A percentile compares a stretch with the other conserved stretches of the same genome.
Conservation (phyloP, 2,113 vertebrate species). For the Ancistrus triradiatus region DNA sequence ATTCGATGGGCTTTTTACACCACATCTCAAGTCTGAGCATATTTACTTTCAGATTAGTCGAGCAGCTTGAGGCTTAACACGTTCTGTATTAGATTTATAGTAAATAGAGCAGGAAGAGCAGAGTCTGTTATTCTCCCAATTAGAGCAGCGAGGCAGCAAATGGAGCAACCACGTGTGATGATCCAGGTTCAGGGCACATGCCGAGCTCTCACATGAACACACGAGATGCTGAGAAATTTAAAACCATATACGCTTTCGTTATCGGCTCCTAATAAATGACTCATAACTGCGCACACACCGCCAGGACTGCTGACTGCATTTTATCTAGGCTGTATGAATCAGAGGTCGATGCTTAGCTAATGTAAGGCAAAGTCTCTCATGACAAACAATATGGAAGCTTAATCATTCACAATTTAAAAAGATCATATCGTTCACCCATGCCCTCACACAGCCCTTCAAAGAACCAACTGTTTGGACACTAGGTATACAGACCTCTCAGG, state of each 20-base stretch:
- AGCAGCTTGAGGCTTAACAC: neutral
- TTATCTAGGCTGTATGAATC: no score
- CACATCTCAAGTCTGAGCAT: neutral
- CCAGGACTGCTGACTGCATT: neutral
- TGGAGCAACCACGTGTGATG: neutral
- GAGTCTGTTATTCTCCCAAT: neutral
- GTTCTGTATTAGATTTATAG: neutral
- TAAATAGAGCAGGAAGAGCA: neutral
- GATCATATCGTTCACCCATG: no score
- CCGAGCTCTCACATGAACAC: neutral
- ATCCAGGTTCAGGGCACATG: neutral
- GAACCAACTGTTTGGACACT: no score
- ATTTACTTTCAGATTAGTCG: neutral
- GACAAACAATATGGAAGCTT: neutral
- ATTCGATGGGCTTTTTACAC: neutral
- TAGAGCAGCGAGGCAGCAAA: neutral
- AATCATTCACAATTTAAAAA: no score
- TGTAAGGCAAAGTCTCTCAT: no score
- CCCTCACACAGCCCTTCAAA: no score
- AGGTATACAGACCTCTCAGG: no score
- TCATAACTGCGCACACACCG: neutral
- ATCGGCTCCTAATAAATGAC: neutral
- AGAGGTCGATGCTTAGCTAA: no score
- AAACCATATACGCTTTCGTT: neutral
- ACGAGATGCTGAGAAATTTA: neutral